Conservation (phyloP, 2,797 vertebrate species). For the Pseudocheirus occidentalis region DNA sequence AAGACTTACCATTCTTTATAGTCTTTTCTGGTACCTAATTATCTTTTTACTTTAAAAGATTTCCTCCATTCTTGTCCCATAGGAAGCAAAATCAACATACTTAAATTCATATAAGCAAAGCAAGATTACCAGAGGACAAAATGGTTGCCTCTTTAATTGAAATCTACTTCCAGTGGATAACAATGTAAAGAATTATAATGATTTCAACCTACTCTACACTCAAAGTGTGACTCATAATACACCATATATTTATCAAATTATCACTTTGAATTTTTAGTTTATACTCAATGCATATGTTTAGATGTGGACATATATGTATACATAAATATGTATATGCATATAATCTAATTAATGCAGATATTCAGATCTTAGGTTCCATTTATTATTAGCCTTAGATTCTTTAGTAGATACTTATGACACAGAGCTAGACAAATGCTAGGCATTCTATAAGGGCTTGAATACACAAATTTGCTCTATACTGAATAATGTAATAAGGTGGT, state of each 20-base stretch:
- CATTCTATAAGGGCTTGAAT: not conserved
- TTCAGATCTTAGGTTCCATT: not conserved
- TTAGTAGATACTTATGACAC: not conserved
- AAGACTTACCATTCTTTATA: not conserved
- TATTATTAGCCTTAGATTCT: not conserved
- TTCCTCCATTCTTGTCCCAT: not conserved
- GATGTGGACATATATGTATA: not conserved
- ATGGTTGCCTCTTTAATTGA: not conserved
- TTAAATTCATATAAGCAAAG: not conserved
- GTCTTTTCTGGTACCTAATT: not conserved
- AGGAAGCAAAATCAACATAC: not conserved
- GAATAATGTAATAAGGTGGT: not conserved
- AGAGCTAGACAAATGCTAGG: not conserved
- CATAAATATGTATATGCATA: too few relatives aligned
- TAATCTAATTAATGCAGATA: not conserved
- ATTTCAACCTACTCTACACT: not conserved
- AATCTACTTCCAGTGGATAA: not conserved
- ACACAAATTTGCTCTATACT: not conserved
- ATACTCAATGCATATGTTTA: not conserved
- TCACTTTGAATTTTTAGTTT: not conserved
- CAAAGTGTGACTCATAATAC: not conserved
- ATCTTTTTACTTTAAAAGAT: not conserved
- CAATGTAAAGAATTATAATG: not conserved
- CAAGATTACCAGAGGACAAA: not conserved
- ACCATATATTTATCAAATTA: not conserved